Percentiles rank a stretch among this genome's conserved stretches.
These are phyloP conservation scores for Actenoides lindsayi DNA, from an alignment of 2,113 vertebrate genomes.

Conservation along the genomic window DNA sequence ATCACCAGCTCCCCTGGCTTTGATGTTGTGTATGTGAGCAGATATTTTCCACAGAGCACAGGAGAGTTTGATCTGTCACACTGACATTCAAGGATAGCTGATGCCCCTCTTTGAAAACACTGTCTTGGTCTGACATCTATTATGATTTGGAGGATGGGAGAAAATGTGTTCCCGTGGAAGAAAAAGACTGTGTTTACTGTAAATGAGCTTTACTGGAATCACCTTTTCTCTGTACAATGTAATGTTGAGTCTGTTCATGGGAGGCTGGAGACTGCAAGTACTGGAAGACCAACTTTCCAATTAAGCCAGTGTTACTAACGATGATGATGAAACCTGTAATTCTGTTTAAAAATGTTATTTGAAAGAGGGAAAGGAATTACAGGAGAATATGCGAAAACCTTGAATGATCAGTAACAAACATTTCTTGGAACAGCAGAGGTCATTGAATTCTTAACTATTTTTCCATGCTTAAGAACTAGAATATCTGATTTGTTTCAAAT, in stretches of 20 bases:
- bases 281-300: background rate
- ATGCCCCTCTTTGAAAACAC: background rate
- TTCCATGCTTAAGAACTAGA: background rate
- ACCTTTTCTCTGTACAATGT: background rate
- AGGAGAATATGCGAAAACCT: background rate
- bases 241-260: background rate
- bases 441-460: background rate
- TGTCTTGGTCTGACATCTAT: background rate
- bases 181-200: background rate
- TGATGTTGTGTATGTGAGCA: background rate
- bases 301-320: background rate
- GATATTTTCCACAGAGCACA: background rate
- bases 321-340: background rate
- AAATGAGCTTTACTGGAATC: background rate
- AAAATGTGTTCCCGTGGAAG: background rate
- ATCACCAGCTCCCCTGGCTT: accelerated
- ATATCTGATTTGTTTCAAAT: background rate
- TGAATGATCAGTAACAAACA: background rate
- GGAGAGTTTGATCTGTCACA: background rate
- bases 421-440: background rate
- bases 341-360: background rate
- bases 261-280: background rate
- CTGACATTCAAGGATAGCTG: background rate
- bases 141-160: background rate
- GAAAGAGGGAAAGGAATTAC: background rate